Evolutionary conservation across 2,888 invertebrate species (phyloP).

Genomic region (Epistrophe grossulariae): DNA sequence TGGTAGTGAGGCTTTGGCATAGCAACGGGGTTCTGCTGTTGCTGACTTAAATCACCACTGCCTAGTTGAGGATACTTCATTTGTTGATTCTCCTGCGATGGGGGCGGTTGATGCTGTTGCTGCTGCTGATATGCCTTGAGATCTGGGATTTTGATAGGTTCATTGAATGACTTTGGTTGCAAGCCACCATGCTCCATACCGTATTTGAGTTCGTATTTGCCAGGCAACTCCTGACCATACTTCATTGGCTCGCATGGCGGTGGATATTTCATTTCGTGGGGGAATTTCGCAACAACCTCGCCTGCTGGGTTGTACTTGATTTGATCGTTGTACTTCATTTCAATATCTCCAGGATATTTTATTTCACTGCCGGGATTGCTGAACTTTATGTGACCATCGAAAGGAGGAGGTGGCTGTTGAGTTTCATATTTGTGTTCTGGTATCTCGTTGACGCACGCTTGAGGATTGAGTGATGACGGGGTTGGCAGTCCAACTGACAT

Average conservation of each 20-base stretch:
- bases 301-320: slow-evolving; percentile 80
- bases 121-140: slow-evolving; percentile 79
- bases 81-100: slow-evolving; percentile 78
- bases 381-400: slow-evolving; percentile 77
- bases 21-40: slow-evolving; percentile 78
- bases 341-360: slow-evolving; percentile 82
- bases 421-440: slow-evolving; percentile 70
- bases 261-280: slow-evolving; percentile 84
- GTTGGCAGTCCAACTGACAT: slow-evolving; percentile 70
- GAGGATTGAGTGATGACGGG: slow-evolving; percentile 55
- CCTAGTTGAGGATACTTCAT: slow-evolving; percentile 69
- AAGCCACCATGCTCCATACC: slow-evolving; percentile 81
- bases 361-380: slow-evolving; percentile 69
- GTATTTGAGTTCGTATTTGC: slow-evolving; percentile 83
- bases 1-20: slow-evolving; percentile 83
- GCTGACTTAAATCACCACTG: slow-evolving; percentile 55
- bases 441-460: slow-evolving; percentile 53
- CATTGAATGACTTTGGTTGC: slow-evolving; percentile 79
- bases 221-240: slow-evolving; percentile 82
- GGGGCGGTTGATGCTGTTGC: slow-evolving; percentile 54
- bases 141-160: slow-evolving; percentile 82
- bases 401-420: slow-evolving; percentile 73
- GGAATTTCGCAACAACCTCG: slow-evolving; percentile 78
- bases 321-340: slow-evolving; percentile 82
- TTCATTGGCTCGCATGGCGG: slow-evolving; percentile 82